Base-by-base conservation (phyloP, 2,113 vertebrate genomes). In the Engystomops pustulosus region DNA sequence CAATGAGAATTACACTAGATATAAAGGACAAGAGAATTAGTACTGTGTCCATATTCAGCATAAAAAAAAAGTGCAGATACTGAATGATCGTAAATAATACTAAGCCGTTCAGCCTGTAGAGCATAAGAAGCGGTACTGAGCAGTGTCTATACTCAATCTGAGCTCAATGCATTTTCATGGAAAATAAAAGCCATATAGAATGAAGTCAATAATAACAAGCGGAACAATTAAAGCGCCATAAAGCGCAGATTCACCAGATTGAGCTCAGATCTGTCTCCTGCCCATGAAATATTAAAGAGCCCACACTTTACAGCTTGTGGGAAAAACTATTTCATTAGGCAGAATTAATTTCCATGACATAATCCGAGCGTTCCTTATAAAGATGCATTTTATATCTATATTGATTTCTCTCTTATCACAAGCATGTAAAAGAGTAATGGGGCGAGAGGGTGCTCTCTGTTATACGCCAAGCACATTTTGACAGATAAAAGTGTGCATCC, bases 201-300 rank as follows among this genome's bases (percentile, higher is more conserved):
- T 76, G 47, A 55, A 41, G 34, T 77, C 51, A 51, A 78, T 60
- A 51, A 78, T 78, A 38, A 55, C 34, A 27, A 78, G 20, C 20
- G 34, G 34, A 38, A 38, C 51, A 58, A 53, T 53, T 53, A 76
- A 30, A 32, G 47, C 14, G 47, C 72, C 44, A 76, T 76, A 76
- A 62, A 65, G 27, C 18, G 62, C 27, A 4, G 41, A 60, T 47
- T 67, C 30, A 36, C 17, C 25, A 44, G 20, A 11, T 23, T 47
- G 34, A 60, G 34, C n/a, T 80, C 44, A 51, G 25, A 47, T 51
- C 78, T 49, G 41, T 80, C 62, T 69, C 44, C 62, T 80, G 79
- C 45, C 44, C n/a, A 68, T 69, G 32, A 80, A 68, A 80, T 68
- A 80, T 80, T 80, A 80, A 80, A 80, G 51, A 49, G 53, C 20